phyloP scores from a whole-genome alignment of 1,140 invertebrate species.

The Hycleus cichorii region DNA sequence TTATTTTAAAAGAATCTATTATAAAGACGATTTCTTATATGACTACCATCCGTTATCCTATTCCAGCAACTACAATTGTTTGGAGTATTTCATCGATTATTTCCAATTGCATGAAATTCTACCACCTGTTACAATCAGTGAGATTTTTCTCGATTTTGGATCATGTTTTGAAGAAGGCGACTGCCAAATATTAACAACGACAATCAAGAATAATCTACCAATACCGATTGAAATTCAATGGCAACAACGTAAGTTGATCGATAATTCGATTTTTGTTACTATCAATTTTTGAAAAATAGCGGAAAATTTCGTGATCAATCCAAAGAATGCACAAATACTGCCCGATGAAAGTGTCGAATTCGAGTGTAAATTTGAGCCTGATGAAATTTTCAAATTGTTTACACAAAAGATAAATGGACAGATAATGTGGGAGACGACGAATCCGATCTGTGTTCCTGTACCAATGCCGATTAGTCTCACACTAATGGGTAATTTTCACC shows the following conservation, averaged over 20 bases:
- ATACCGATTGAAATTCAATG: conserved; percentile 14
- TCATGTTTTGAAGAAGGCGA: not conserved
- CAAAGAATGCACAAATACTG: conserved; percentile 15
- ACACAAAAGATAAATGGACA: conserved; percentile 12
- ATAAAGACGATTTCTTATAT: not conserved
- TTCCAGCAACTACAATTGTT: no score
- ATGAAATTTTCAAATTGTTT: conserved; percentile 12
- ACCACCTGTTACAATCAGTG: conserved; percentile 20
- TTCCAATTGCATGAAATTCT: not conserved
- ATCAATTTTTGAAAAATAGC: not conserved
- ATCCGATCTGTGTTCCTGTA: not conserved
- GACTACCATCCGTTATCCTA: conserved; percentile 4
- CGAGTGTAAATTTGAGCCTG: conserved; percentile 22
- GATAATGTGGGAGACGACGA: conserved; percentile 12
- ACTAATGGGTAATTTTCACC: conserved; percentile 2
- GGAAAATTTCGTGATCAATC: conserved; percentile 18
- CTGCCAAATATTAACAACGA: conserved; percentile 8
- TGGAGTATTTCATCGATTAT: no score
- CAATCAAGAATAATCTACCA: conserved; percentile 19
- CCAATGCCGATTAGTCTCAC: conserved; percentile 11
- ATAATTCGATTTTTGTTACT: no score
- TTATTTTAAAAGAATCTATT: conserved; percentile 5
- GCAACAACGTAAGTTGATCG: not conserved
- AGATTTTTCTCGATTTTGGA: conserved; percentile 25
- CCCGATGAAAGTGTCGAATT: conserved; percentile 15